These are phyloP conservation scores for Cavia porcellus DNA, from an alignment of 2,113 vertebrate genomes.

Conservation along the genomic window DNA sequence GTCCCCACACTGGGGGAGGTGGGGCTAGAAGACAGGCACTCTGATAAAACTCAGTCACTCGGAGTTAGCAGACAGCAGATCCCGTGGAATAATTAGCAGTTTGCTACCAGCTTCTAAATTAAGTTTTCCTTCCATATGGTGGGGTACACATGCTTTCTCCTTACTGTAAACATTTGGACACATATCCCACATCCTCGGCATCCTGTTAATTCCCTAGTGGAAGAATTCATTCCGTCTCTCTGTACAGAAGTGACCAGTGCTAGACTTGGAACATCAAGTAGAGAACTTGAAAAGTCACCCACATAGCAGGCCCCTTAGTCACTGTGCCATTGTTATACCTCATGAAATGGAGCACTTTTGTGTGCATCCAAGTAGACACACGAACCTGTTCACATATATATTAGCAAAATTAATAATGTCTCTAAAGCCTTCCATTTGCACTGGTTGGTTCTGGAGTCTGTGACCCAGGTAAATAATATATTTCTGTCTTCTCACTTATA, in stretches of 20 bases:
- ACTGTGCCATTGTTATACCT: not conserved
- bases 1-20: not conserved
- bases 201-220: too few relatives aligned
- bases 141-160: not conserved
- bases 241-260: not conserved
- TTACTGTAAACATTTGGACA: not conserved
- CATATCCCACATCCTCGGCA: not conserved
- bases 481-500: not conserved
- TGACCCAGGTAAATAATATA: not conserved
- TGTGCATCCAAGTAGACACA: not conserved
- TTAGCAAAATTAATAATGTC: not conserved
- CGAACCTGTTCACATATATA: not conserved
- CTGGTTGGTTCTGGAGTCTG: not conserved
- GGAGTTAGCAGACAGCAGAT: not conserved
- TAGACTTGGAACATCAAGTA: too few relatives aligned
- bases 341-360: not conserved
- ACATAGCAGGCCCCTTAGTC: not conserved
- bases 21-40: not conserved
- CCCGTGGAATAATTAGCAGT: not conserved
- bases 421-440: not conserved
- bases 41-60: not conserved
- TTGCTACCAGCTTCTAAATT: not conserved
- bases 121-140: not conserved
- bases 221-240: not conserved
- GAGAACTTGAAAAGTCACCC: not conserved